phyloP scores from a whole-genome alignment of 2,113 vertebrate genomes.

The Notothenia rossii region DNA sequence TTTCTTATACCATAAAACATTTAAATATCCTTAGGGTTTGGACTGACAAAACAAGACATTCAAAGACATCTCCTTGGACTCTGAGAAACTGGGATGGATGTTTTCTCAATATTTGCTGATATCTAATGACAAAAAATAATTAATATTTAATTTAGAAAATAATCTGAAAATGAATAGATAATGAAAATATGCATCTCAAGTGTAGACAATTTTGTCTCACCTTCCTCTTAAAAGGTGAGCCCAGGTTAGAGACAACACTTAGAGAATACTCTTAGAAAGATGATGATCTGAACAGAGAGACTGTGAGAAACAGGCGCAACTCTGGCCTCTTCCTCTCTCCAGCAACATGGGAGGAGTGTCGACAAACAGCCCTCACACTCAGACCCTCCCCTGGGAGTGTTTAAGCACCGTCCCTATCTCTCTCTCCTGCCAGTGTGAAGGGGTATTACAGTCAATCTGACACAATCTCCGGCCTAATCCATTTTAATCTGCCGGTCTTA shows the following conservation, averaged over 20 bases:
- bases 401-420: conserved; percentile 52
- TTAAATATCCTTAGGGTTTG: too few relatives aligned
- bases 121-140: too few relatives aligned
- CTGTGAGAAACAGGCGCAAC: conserved; percentile 6
- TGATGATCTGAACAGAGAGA: neutral
- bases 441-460: conserved; percentile 77
- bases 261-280: neutral
- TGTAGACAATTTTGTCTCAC: neutral
- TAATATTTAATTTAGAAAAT: too few relatives aligned
- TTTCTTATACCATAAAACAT: neutral
- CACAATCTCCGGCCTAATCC: conserved; percentile 78
- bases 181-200: neutral
- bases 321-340: conserved; percentile 38
- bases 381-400: conserved; percentile 47
- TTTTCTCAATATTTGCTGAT: too few relatives aligned
- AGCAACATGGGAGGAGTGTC: conserved; percentile 36
- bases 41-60: too few relatives aligned
- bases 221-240: conserved; percentile 1
- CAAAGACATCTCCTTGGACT: too few relatives aligned
- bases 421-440: conserved; percentile 54
- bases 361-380: conserved; percentile 40
- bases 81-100: too few relatives aligned
- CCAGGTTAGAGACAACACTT: neutral
- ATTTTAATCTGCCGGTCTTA: conserved; percentile 72
- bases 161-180: too few relatives aligned